Base-by-base conservation (phyloP, 2,888 invertebrate species). In the Folsomia candida region DNA sequence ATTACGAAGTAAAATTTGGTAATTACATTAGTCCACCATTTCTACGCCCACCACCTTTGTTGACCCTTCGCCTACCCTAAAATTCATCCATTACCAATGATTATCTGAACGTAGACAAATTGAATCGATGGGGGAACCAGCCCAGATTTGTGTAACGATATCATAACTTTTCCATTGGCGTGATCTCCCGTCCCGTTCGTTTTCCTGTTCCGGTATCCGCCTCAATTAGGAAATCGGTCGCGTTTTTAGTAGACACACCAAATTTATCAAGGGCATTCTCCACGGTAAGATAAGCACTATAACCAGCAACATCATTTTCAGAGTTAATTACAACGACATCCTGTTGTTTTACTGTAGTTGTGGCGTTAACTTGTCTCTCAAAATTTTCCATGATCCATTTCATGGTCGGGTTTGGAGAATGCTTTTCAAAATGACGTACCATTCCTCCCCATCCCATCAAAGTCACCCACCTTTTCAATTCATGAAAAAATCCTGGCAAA, bases 41-140 rank as follows among this genome's bases (percentile, higher is more conserved):
- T 9, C 37, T 37, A 37, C 37, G 14, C 6, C 37, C 37, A 20
- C 20, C n/a, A n/a, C n/a, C n/a, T 14, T 18, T 54, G n/a, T 54
- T 54, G 54, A 6, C 22, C 54, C n/a, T 54, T 6, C 20, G 6
- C 20, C 54, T 18, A 54, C 66, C 67, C 66, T 24, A 69, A 24
- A 59, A 72, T 65, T 28, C 66, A 62, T 9, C 72, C 72, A 0
- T 51, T 54, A 18, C 28, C 70, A 37, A 70, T 66, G 6, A 70
- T 70, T 0, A n/a, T 22, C 51, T 70, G 66, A 2, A 70, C 70
- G 24, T 70, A 70, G 20, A 59, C 27, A 26, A 29, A 70, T 29
- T 70, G n/a, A n/a, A n/a, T n/a, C n/a, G n/a, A n/a, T n/a, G n/a
- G n/a, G n/a, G n/a, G n/a, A 59, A 47, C 70, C 70, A 70, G 11